Base-by-base conservation (phyloP, 2,888 invertebrate species). In the Gisinianus flammeolus region DNA sequence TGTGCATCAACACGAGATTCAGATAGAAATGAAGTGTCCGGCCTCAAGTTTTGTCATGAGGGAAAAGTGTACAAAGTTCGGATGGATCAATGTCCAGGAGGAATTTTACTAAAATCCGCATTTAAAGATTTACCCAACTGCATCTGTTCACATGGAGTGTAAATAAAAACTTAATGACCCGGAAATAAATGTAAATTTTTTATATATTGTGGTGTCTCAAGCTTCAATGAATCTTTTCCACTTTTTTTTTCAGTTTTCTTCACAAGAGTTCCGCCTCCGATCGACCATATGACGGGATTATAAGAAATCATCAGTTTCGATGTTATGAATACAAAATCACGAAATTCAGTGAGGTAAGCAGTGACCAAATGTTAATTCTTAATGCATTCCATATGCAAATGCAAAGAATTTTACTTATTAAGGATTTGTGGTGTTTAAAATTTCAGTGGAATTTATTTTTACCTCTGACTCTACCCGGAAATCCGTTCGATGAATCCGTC, bases 141-240 rank as follows among this genome's bases (percentile, higher is more conserved):
- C n/a, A 70, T 70, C 3, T 70, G 70, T 35, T 52, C 70, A 10
- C 44, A 70, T 70, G 70, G 70, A 54, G 70, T 70, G 70, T 70
- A 54, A 24, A 54, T 6, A 22, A 22, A 44, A 12, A 28, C 44
- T 10, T 16, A 44, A 6, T 10, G 8, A 44, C 16, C n/a, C 19
- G 1, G 6, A 30, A 22, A 68, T 30, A 35, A 30, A 35, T 68
- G 19, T 68, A 67, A 19, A 12, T 4, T 10, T 68, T 8, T 19
- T 31, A 67, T 19, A 30, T 4, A 67, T 67, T 67, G 4, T 31
- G 4, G 16, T 54, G 16, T 54, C 16, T n/a, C 16, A 54, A 54
- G 4, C 16, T 54, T 16, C 16, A 4, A 19, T 12, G n/a, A 54
- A 54, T 54, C 3, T n/a, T n/a, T n/a, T n/a, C n/a, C 16, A 58